Percentiles rank a stretch among this genome's conserved stretches.
These are phyloP conservation scores for Darwinula stevensoni DNA, from an alignment of 2,888 invertebrate species.

Conservation along the genomic window DNA sequence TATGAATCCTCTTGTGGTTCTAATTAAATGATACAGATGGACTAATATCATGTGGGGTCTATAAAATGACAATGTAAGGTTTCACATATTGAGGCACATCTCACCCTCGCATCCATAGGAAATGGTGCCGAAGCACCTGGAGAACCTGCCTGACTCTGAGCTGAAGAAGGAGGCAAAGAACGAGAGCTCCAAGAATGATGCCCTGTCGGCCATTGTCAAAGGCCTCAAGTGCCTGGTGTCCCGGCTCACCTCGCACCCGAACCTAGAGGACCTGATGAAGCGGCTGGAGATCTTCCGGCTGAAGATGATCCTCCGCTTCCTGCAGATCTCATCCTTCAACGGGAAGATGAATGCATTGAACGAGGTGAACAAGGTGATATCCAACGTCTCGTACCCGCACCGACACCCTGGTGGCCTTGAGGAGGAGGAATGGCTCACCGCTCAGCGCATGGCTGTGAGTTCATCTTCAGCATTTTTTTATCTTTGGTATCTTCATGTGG, in stretches of 20 bases:
- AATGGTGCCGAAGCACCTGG: slow-evolving; percentile 60
- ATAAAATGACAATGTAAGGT: too few relatives aligned
- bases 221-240: slow-evolving; percentile 64
- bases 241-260: slow-evolving; percentile 30
- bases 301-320: slow-evolving; percentile 63
- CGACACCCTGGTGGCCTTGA: slow-evolving; percentile 32
- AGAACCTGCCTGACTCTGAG: slow-evolving; percentile 79
- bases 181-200: slow-evolving; percentile 73
- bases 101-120: slow-evolving; percentile 25
- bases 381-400: slow-evolving; percentile 60
- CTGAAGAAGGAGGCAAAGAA: slow-evolving; percentile 79
- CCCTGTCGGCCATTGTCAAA: slow-evolving; percentile 74
- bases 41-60: too few relatives aligned
- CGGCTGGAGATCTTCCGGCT: slow-evolving; percentile 74
- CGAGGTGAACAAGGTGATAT: slow-evolving; percentile 88
- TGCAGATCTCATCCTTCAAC: slow-evolving; percentile 91
- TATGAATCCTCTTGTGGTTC: too few relatives aligned
- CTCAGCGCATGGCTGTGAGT: slow-evolving; percentile 78
- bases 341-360: slow-evolving; percentile 97
- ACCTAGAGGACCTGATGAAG: slow-evolving; percentile 48
- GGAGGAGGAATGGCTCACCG: slow-evolving; percentile 69
- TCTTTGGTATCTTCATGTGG: too few relatives aligned
- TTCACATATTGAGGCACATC: not conserved
- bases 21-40: too few relatives aligned
- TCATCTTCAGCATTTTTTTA: too few relatives aligned